phyloP scores from a whole-genome alignment of 2,888 invertebrate species.

The Allolobophora icterica region DNA sequence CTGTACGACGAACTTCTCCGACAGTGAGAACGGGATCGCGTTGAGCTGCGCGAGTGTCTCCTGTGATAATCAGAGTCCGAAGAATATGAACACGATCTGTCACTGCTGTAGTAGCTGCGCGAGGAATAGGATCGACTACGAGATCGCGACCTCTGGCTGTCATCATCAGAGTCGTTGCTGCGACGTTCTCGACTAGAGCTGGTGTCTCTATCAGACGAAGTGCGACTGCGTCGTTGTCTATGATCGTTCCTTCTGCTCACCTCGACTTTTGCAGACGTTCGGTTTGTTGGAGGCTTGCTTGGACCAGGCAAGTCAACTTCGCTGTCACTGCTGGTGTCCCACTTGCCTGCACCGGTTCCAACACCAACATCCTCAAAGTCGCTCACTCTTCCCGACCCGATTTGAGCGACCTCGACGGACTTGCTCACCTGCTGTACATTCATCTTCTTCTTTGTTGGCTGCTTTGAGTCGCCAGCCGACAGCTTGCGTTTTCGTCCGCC shows the following conservation, averaged over 20 bases:
- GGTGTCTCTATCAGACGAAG: conserved; percentile 33
- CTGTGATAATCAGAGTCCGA: conserved; percentile 44
- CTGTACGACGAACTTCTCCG: conserved; percentile 19
- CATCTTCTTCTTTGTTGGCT: conserved; percentile 32
- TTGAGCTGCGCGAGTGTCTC: conserved; percentile 36
- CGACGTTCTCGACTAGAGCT: conserved; percentile 29
- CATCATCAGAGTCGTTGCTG: conserved; percentile 33
- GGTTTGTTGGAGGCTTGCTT: not conserved
- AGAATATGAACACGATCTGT: conserved; percentile 7
- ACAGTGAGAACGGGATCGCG: conserved; percentile 43
- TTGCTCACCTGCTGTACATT: not conserved
- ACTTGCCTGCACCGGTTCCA: conserved; percentile 42
- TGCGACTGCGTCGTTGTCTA: not conserved
- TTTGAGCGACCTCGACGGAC: not conserved
- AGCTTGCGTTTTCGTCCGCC: conserved; percentile 24
- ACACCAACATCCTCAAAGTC: conserved; percentile 36
- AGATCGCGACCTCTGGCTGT: conserved; percentile 11
- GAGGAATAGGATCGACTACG: conserved; percentile 37
- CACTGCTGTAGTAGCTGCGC: conserved; percentile 36
- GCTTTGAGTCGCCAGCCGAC: not conserved
- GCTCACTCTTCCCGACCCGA: conserved; percentile 32
- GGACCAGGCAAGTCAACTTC: conserved; percentile 32
- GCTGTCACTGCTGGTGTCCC: conserved; percentile 51
- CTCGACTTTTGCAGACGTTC: not conserved
- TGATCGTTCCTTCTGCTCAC: not conserved